These are phyloP conservation scores for Dufourea novaeangliae DNA, from an alignment of 1,140 invertebrate genomes.

Conservation along the genomic window DNA sequence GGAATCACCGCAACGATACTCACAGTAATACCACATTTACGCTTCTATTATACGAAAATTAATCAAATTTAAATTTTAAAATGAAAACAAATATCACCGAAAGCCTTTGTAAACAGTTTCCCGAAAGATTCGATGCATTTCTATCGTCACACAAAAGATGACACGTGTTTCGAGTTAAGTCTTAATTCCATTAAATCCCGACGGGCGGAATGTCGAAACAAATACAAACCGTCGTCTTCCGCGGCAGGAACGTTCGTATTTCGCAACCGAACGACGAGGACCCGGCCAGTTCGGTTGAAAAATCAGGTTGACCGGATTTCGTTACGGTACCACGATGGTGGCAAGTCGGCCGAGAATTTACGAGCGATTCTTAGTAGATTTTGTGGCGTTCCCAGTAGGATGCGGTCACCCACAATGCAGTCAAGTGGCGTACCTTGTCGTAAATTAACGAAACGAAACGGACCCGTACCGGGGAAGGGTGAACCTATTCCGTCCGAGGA, in stretches of 20 bases:
- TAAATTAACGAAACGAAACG: conserved; percentile 51
- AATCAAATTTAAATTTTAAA: too few relatives aligned
- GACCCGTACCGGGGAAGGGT: not conserved
- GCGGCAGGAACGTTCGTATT: not conserved
- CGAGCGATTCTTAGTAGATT: conserved; percentile 43
- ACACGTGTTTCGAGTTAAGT: too few relatives aligned
- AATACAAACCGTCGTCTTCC: too few relatives aligned
- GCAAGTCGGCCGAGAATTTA: conserved; percentile 40
- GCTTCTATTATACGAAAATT: too few relatives aligned
- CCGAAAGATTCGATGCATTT: too few relatives aligned
- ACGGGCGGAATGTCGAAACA: too few relatives aligned
- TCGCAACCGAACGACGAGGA: not conserved
- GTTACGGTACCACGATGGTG: conserved; percentile 10
- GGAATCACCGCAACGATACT: too few relatives aligned
- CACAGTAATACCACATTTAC: too few relatives aligned
- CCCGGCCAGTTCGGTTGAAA: not conserved
- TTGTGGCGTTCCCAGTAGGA: conserved; percentile 29
- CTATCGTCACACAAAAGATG: too few relatives aligned
- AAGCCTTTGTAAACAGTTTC: too few relatives aligned
- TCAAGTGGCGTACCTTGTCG: conserved; percentile 34
- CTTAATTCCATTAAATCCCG: too few relatives aligned
- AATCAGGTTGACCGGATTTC: conserved; percentile 14
- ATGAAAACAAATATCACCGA: too few relatives aligned
- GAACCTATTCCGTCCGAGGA: not conserved
- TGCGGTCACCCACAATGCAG: conserved; percentile 54